Evolutionary conservation across 2,113 vertebrate species (phyloP), one percentile per base, ranked within the genome.

Genomic region (Macaca fascicularis): DNA sequence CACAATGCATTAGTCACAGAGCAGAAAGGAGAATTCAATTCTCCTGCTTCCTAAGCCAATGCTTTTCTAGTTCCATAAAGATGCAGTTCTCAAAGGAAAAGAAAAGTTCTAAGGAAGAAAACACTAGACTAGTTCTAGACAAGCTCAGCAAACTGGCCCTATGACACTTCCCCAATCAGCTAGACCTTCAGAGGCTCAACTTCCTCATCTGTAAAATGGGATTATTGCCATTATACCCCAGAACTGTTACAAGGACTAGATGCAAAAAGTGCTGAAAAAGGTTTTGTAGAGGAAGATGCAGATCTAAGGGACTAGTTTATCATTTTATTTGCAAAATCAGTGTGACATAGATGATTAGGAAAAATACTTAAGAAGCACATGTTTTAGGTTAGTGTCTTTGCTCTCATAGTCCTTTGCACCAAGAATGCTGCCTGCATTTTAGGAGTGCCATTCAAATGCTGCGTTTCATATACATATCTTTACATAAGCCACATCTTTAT

Each of bases 121-220:
- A 48, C 0, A 0, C 5, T 11, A 74, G 35, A 1, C 23, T 2
- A 19, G 12, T 72, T 72, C 3, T 2, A 40, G 17, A 6, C 20
- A 16, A 38, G 4, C 32, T 6, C 74, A 43, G 35, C 40, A 10
- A 19, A 2, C 17, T 19, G 9, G 8, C 32, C 50, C 78, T 27
- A 30, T 43, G 40, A 64, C 43, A 1, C 35, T 40, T 14, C 13
- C 55, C 45, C 17, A 35, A 13, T 1, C 25, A 43, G 55, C 38
- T 6, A 22, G 14, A 78, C 13, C 17, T 72, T 22, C 8, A 0
- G 67, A 85, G 76, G 11, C 22, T 50, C 74, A 8, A 4, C 2
- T 0, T 88, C 11, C 45, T 90, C 27, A 14, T 43, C 30, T 25
- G 30, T 22, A 30, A 64, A 59, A 8, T n/a, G 19, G 17, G 8